phyloP scores from a whole-genome alignment of 2,888 invertebrate species.

The Heteropelma amictum region DNA sequence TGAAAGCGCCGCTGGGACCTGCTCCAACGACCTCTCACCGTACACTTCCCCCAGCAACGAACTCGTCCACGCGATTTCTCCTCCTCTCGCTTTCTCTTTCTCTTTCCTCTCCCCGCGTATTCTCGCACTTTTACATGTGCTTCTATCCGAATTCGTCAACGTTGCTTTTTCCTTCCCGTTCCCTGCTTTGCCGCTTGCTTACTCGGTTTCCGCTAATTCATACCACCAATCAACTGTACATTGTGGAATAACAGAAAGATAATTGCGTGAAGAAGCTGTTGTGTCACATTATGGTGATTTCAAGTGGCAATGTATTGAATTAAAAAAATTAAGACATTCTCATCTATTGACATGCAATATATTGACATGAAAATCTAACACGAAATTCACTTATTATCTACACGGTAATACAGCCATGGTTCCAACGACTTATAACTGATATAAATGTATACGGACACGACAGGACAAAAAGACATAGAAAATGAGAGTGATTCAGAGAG shows the following conservation, averaged over 20 bases:
- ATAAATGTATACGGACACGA: constrained; percentile 74
- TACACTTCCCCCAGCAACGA: constrained; percentile 32
- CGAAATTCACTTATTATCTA: constrained; percentile 70
- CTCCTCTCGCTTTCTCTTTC: constrained; percentile 9
- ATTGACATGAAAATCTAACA: too few species aligned
- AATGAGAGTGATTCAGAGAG: constrained; percentile 35
- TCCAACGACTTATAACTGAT: constrained; percentile 76
- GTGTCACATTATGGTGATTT: background rate
- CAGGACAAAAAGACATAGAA: constrained; percentile 58
- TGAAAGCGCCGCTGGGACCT: constrained; percentile 66
- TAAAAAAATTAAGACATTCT: too few species aligned
- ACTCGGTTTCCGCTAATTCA: constrained; percentile 8
- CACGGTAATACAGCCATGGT: constrained; percentile 74
- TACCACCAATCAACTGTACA: background rate
- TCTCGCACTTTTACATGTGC: constrained; percentile 22
- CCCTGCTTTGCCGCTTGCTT: constrained; percentile 11
- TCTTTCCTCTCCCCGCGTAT: constrained; percentile 25
- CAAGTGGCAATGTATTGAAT: too few species aligned
- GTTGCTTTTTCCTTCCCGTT: constrained; percentile 42
- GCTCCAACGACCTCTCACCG: constrained; percentile 58
- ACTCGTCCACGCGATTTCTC: constrained; percentile 8
- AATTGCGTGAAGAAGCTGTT: background rate
- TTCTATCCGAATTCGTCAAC: constrained; percentile 44
- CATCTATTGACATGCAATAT: too few species aligned
- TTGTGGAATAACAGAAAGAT: background rate